These are phyloP conservation scores for Oenanthe oenanthe DNA, from an alignment of 2,113 vertebrate species.

Conservation along the genomic window DNA sequence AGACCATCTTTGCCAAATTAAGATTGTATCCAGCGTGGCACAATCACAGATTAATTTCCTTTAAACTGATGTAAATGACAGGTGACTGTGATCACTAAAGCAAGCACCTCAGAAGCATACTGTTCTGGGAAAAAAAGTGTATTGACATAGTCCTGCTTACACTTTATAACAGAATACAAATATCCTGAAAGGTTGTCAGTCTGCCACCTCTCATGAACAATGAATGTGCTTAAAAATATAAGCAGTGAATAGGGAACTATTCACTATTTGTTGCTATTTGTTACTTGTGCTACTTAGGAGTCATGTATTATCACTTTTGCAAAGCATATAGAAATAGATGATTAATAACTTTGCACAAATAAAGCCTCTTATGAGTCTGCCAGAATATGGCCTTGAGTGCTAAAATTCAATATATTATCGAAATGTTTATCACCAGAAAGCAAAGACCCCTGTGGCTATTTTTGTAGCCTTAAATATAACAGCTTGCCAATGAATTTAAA, in stretches of 20 bases:
- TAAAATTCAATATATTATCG: background rate
- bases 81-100: background rate
- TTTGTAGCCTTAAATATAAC: background rate
- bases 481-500: conserved; percentile 9
- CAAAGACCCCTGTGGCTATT: background rate
- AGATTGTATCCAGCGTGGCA: background rate
- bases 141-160: background rate
- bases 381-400: background rate
- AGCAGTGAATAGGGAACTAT: background rate
- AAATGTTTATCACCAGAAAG: background rate
- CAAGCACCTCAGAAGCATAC: fast-evolving
- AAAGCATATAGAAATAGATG: background rate
- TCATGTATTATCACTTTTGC: background rate
- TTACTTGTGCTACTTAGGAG: background rate
- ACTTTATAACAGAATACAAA: background rate
- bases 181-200: background rate
- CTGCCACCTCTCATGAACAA: background rate
- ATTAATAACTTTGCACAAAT: background rate
- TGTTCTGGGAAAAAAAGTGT: background rate
- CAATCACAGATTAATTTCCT: background rate
- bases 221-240: background rate
- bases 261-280: background rate
- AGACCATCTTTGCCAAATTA: background rate
- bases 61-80: background rate
- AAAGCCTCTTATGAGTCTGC: background rate